These are phyloP conservation scores for Xenopus borealis DNA, from an alignment of 2,113 vertebrate species.

Conservation along the genomic window DNA sequence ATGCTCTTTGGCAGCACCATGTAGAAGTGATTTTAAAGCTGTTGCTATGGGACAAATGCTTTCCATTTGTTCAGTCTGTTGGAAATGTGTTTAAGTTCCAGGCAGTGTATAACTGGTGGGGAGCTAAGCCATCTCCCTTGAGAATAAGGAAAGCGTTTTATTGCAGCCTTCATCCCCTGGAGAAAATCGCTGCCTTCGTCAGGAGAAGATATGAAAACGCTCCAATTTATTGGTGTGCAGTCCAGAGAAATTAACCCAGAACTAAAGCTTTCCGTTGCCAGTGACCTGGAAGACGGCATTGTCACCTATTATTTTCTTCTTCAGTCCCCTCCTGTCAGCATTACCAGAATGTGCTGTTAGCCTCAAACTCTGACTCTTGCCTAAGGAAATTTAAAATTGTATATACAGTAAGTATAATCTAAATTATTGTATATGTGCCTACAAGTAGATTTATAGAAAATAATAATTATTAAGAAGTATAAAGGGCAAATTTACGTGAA, in stretches of 20 bases:
- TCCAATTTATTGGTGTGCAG: background rate
- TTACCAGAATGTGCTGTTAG: background rate
- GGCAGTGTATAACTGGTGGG: background rate
- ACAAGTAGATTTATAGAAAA: too few species aligned
- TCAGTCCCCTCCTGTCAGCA: background rate
- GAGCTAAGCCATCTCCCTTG: background rate
- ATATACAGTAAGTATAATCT: too few species aligned
- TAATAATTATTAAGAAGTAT: too few species aligned
- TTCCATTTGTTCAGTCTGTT: background rate
- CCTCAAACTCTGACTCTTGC: background rate
- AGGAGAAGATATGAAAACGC: background rate
- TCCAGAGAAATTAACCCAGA: background rate
- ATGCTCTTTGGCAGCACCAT: background rate
- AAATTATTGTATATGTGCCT: too few species aligned
- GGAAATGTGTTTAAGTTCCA: background rate
- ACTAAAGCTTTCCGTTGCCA: too few species aligned
- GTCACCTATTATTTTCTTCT: background rate
- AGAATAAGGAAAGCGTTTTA: background rate
- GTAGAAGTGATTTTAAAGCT: background rate
- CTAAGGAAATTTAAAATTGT: too few species aligned
- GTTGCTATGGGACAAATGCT: background rate
- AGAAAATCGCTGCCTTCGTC: background rate
- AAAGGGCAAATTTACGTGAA: too few species aligned
- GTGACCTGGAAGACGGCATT: background rate
- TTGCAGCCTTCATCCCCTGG: background rate